Conservation (phyloP, 2,888 invertebrate genomes). For the Zeuzera pyrina region DNA sequence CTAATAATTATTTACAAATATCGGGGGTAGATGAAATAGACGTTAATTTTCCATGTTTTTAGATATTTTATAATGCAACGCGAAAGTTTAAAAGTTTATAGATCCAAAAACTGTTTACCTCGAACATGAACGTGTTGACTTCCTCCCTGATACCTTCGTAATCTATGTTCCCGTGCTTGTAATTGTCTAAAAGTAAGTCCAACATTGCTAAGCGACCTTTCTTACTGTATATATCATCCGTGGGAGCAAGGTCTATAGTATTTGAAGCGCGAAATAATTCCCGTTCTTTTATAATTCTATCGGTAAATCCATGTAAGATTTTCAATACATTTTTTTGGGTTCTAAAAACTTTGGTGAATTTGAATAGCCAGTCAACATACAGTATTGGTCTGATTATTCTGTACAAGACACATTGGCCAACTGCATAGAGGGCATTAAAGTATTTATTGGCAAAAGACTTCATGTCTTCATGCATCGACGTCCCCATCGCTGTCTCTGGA, state of each 20-base stretch:
- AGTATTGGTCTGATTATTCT: conserved; percentile 57
- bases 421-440: conserved; percentile 42
- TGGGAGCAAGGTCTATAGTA: background rate
- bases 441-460: conserved; percentile 47
- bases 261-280: conserved; percentile 10
- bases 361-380: conserved; percentile 51
- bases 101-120: conserved; percentile 63
- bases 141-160: conserved; percentile 77
- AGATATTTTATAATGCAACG: too few relatives aligned
- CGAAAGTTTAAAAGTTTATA: too few relatives aligned
- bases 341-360: conserved; percentile 37
- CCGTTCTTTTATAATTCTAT: conserved; percentile 57
- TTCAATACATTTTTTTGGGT: conserved; percentile 46
- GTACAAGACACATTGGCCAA: conserved; percentile 19
- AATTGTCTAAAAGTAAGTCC: conserved; percentile 74
- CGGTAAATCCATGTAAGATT: conserved; percentile 64
- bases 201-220: conserved; percentile 73
- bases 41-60: too few relatives aligned
- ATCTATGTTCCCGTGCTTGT: conserved; percentile 67
- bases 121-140: conserved; percentile 82
- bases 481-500: conserved; percentile 70
- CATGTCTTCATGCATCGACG: conserved; percentile 38
- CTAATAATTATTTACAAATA: too few relatives aligned
- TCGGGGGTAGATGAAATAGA: too few relatives aligned
- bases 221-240: conserved; percentile 30